Conservation (phyloP, 2,113 vertebrate genomes). For the Corythaixoides concolor region DNA sequence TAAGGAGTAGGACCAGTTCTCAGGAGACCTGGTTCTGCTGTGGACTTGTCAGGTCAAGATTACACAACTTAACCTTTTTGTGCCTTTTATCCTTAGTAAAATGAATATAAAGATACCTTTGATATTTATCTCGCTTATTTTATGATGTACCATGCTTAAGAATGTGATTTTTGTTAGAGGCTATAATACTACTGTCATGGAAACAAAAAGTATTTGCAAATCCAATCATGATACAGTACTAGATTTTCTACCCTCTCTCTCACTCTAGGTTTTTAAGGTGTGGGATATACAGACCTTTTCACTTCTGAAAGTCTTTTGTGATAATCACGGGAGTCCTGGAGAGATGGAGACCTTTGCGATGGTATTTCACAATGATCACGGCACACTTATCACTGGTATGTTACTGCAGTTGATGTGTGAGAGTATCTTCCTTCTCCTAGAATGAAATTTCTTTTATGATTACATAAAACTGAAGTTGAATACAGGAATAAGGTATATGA, state of each 20-base stretch:
- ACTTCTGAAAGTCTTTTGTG: conserved; percentile 70
- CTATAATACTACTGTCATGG: background rate
- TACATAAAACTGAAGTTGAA: background rate
- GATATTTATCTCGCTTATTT: background rate
- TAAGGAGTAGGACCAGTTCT: background rate
- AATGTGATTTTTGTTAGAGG: background rate
- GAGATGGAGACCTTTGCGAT: conserved; percentile 68
- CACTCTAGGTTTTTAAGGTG: conserved; percentile 69
- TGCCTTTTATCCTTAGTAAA: background rate
- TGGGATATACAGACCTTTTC: conserved; percentile 77
- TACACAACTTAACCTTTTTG: background rate
- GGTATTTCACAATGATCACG: conserved; percentile 62
- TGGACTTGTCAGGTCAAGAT: background rate
- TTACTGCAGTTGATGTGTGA: background rate
- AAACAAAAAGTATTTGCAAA: background rate
- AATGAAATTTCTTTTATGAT: background rate
- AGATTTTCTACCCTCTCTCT: background rate
- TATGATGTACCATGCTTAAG: background rate
- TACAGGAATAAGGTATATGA: background rate
- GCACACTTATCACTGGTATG: conserved; percentile 67
- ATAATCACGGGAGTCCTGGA: conserved; percentile 59
- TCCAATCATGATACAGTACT: background rate
- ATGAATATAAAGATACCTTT: background rate
- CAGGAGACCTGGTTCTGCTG: background rate
- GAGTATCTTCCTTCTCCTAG: background rate